Percentiles rank a stretch among this genome's conserved stretches.
These are phyloP conservation scores for Calidris pugnax DNA, from an alignment of 2,113 vertebrate species.

Conservation along the genomic window DNA sequence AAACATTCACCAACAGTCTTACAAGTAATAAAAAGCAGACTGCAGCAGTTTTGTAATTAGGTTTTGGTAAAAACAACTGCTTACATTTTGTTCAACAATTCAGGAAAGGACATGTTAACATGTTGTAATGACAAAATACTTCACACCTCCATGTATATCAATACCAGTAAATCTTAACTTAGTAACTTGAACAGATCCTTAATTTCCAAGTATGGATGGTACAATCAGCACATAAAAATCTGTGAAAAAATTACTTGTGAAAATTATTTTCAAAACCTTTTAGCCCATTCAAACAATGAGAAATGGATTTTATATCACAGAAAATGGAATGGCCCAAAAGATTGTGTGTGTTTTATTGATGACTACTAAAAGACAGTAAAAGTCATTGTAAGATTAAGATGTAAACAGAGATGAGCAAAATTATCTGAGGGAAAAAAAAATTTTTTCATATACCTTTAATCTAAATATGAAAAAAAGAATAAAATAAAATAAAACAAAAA, in stretches of 20 bases:
- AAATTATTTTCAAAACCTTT: not conserved
- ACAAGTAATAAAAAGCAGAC: not conserved
- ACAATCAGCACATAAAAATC: not conserved
- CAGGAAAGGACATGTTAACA: not conserved
- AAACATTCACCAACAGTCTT: not conserved
- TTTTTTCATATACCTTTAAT: not conserved
- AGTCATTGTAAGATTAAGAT: not conserved
- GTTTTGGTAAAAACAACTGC: not conserved
- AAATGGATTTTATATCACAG: not conserved
- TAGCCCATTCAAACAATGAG: not conserved
- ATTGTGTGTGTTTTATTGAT: not conserved
- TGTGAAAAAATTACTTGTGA: not conserved
- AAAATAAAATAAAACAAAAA: not conserved
- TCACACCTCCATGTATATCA: not conserved
- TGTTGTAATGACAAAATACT: not conserved
- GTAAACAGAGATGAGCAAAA: not conserved
- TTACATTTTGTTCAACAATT: not conserved
- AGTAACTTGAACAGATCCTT: not conserved
- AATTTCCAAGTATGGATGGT: not conserved
- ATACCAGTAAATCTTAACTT: not conserved
- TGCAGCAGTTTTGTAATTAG: not conserved
- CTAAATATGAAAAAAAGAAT: not conserved
- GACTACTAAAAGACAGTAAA: not conserved
- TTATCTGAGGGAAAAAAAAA: not conserved
- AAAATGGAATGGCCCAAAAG: not conserved